Percentiles rank a stretch among this genome's conserved stretches.
Conservation (phyloP, 2,888 invertebrate species). For the Acleris laterana region DNA sequence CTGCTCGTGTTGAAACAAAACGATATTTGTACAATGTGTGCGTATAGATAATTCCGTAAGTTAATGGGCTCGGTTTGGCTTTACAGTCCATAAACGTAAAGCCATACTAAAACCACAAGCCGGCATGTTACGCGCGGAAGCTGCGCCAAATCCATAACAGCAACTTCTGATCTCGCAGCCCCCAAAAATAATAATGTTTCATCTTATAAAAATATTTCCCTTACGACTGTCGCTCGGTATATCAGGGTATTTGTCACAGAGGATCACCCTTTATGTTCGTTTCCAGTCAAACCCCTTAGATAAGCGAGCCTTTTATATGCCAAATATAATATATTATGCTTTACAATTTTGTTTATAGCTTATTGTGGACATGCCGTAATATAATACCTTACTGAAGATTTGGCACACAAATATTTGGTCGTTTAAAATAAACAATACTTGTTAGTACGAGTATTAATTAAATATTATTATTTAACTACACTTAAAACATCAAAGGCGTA, state of each 20-base stretch:
- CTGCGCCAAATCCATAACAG: slow-evolving; percentile 73
- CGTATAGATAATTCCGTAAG: slow-evolving; percentile 36
- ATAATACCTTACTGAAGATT: not conserved
- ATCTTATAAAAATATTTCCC: slow-evolving; percentile 85
- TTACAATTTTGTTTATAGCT: slow-evolving; percentile 71
- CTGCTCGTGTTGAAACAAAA: slow-evolving; percentile 48
- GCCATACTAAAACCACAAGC: slow-evolving; percentile 43
- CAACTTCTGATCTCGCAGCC: slow-evolving; percentile 77
- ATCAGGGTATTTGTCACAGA: slow-evolving; percentile 85
- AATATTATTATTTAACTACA: too few species aligned
- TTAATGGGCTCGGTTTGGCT: slow-evolving; percentile 39
- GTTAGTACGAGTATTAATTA: too few species aligned
- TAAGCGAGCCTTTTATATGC: slow-evolving; percentile 85
- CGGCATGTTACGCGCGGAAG: slow-evolving; percentile 46
- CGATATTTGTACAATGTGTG: slow-evolving; percentile 40
- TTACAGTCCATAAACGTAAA: slow-evolving; percentile 40
- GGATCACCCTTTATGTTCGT: slow-evolving; percentile 85
- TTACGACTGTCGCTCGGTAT: slow-evolving; percentile 83
- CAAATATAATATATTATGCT: slow-evolving; percentile 85
- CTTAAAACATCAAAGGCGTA: too few species aligned
- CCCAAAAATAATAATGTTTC: slow-evolving; percentile 85
- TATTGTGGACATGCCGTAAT: slow-evolving; percentile 58
- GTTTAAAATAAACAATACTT: too few species aligned
- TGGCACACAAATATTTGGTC: too few species aligned
- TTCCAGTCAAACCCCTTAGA: slow-evolving; percentile 85